Evolutionary conservation across 2,113 vertebrate species (phyloP).

Genomic region (Lampris incognitus): DNA sequence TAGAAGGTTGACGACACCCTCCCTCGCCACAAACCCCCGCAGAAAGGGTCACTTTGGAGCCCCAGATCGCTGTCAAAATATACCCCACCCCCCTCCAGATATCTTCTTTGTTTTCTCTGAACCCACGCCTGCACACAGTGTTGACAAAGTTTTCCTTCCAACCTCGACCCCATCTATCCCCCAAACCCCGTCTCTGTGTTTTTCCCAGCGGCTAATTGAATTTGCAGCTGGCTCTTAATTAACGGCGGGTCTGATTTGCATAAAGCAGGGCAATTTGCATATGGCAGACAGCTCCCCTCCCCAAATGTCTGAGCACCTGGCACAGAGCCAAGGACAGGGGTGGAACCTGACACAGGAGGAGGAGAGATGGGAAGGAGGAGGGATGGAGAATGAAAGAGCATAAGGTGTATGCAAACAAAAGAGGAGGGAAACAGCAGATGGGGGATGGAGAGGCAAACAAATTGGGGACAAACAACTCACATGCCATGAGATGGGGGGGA

Average conservation of each 20-base stretch:
- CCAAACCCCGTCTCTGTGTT: slow-evolving; percentile 30
- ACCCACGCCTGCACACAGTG: background rate
- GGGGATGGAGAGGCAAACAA: slow-evolving; percentile 47
- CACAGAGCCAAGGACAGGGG: slow-evolving; percentile 53
- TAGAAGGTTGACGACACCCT: slow-evolving; percentile 1
- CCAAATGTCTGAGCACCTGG: slow-evolving; percentile 69
- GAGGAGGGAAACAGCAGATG: slow-evolving; percentile 52
- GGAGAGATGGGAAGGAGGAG: slow-evolving; percentile 17
- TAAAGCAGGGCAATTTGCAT: slow-evolving; percentile 63
- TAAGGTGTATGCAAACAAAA: slow-evolving; percentile 65
- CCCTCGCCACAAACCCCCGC: background rate
- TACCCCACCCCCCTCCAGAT: background rate
- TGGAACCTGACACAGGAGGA: slow-evolving; percentile 41
- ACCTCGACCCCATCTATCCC: background rate
- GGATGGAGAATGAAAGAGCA: slow-evolving; percentile 45
- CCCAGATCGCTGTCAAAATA: background rate
- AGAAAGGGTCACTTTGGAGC: background rate
- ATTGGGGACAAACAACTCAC: slow-evolving; percentile 49
- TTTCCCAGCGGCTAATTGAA: slow-evolving; percentile 68
- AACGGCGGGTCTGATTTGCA: slow-evolving; percentile 71
- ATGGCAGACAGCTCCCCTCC: slow-evolving; percentile 22
- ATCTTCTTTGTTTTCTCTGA: slow-evolving; percentile 30
- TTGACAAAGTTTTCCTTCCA: slow-evolving; percentile 12
- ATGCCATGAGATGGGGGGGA: background rate
- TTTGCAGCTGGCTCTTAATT: slow-evolving; percentile 78